Evolutionary conservation across 2,888 invertebrate genomes (phyloP).

Genomic region (Synanthedon vespiformis): DNA sequence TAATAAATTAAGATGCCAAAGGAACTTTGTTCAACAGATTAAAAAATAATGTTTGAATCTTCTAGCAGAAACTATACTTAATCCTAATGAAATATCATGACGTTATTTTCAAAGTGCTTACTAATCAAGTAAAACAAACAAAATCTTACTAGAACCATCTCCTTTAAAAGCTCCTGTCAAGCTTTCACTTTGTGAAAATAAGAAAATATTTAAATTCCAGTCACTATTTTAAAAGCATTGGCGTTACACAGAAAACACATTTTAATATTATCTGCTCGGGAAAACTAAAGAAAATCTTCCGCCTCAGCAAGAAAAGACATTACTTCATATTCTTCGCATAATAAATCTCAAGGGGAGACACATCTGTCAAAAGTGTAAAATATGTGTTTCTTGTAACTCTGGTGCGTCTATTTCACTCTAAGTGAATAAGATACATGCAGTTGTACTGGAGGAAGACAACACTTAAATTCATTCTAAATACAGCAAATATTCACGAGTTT

Average conservation of each 20-base stretch:
- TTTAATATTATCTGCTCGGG: conserved; percentile 36
- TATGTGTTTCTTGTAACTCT: conserved; percentile 58
- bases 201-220: too few relatives aligned
- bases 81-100: too few relatives aligned
- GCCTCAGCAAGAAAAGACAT: conserved; percentile 34
- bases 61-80: too few relatives aligned
- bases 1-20: too few relatives aligned
- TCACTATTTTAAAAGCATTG: conserved; percentile 7
- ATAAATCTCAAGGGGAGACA: conserved; percentile 62
- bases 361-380: conserved; percentile 68
- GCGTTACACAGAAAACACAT: conserved; percentile 36
- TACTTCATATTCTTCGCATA: conserved; percentile 51
- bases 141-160: too few relatives aligned
- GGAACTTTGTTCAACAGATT: too few relatives aligned
- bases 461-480: background rate
- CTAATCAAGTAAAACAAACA: too few relatives aligned
- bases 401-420: conserved; percentile 25
- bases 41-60: too few relatives aligned
- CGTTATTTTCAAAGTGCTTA: too few relatives aligned
- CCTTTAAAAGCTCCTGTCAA: too few relatives aligned
- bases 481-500: too few relatives aligned
- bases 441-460: conserved; percentile 5
- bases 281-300: conserved; percentile 48
- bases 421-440: conserved; percentile 32
- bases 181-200: too few relatives aligned